Conservation (phyloP, 1,140 invertebrate genomes). For the Pseudobourletiella spinata region DNA sequence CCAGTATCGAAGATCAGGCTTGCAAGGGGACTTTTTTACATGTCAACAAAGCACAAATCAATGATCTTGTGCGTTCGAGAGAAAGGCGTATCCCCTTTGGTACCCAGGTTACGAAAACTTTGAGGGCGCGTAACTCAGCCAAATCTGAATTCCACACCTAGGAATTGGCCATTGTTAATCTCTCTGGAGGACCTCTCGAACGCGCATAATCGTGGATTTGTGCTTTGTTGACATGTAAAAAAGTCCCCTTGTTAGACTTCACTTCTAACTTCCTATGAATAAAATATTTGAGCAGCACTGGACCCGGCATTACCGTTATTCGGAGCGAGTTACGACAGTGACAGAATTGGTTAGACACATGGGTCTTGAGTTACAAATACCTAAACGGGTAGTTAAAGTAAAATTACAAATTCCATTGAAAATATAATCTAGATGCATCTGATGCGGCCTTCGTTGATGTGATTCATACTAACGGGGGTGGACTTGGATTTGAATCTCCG, state of each 20-base stretch:
- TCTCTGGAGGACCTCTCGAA: too few relatives aligned
- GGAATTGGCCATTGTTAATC: too few relatives aligned
- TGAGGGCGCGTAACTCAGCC: too few relatives aligned
- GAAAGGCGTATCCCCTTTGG: not conserved
- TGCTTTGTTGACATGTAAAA: too few relatives aligned
- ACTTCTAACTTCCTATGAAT: not conserved
- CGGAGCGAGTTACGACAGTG: constrained; percentile 9
- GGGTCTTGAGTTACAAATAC: too few relatives aligned
- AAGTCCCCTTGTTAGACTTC: not conserved
- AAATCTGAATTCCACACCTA: too few relatives aligned
- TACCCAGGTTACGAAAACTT: not conserved
- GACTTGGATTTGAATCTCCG: constrained; percentile 46
- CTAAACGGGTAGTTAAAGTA: too few relatives aligned
- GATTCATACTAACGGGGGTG: constrained; percentile 53
- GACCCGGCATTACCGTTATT: constrained; percentile 27
- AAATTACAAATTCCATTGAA: too few relatives aligned
- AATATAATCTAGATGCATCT: constrained; percentile 45
- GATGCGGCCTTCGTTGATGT: constrained; percentile 54
- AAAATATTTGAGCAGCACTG: constrained; percentile 7
- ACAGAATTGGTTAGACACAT: constrained; percentile 3
- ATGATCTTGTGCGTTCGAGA: too few relatives aligned
- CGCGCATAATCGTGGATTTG: too few relatives aligned
- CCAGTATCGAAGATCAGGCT: not conserved
- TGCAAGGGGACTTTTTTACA: too few relatives aligned
- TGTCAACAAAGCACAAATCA: too few relatives aligned